Base-by-base conservation (phyloP, 1,140 invertebrate species). In the Pemphigus obesinymphae region DNA sequence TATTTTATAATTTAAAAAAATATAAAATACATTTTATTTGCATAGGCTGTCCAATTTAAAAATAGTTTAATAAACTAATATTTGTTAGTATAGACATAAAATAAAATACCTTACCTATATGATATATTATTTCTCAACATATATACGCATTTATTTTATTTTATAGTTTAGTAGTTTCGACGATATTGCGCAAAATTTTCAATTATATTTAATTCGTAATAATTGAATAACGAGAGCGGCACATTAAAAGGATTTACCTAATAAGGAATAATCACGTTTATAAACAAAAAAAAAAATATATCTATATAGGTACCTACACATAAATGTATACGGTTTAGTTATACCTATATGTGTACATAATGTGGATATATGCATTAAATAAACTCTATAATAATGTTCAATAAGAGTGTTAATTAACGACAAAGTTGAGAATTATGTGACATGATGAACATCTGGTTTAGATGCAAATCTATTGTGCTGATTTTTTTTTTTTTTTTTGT, bases 171-270 rank as follows among this genome's bases (percentile, higher is more conserved):
- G 43, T 50, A 58, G 6, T 26, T 55, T 55, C 26, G 73, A n/a
- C 40, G 15, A 29, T 61, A 43, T 80, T 80, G 55, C 55, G 26
- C 55, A 80, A 80, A 61, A 45, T 20, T 13, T 61, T 45, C 53
- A 45, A 80, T 63, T 80, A 80, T 4, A 11, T 63, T 61, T 20
- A 45, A 37, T 76, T 40, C 20, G 3, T 80, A 55, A 63, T 26
- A 10, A 31, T 31, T 31, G 1, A 31, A 50, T n/a, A 13, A 31
- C 15, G 37, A 26, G 23, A 34, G 15, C 55, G 43, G 70, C 31
- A 31, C 26, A 40, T 29, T 63, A 80, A 80, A 80, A 63, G 37
- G 55, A 43, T 80, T 80, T 45, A 48, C 76, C 55, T 29, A 29
- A 80, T 15, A 63, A 43, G 55, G 76, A 61, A 63, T 63, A 63